phyloP scores from a whole-genome alignment of 2,113 vertebrate genomes.

The Phoxinus phoxinus region DNA sequence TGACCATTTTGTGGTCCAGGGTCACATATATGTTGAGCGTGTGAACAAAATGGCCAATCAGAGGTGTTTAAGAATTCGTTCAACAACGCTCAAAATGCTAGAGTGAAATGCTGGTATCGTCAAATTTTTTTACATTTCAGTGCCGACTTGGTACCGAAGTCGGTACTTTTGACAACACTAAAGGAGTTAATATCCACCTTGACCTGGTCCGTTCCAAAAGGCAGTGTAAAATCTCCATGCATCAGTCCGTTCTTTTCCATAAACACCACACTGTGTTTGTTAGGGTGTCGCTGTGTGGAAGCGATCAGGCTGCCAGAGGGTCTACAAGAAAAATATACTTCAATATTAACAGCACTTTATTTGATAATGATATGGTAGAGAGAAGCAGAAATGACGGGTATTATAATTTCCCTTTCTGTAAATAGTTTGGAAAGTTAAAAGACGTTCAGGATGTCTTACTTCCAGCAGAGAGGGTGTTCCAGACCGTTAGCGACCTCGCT shows the following conservation, averaged over 20 bases:
- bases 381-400: too few relatives aligned
- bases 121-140: too few relatives aligned
- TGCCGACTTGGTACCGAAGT: too few relatives aligned
- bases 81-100: too few relatives aligned
- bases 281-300: conserved; percentile 87
- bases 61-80: too few relatives aligned
- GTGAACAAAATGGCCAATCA: too few relatives aligned
- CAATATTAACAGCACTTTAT: neutral
- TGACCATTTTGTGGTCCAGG: too few relatives aligned
- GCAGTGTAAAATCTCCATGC: conserved; percentile 92
- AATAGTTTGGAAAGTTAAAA: neutral
- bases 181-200: conserved; percentile 73
- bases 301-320: conserved; percentile 92
- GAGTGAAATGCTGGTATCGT: too few relatives aligned
- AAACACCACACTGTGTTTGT: conserved; percentile 92
- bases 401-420: too few relatives aligned
- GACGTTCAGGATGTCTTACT: conserved; percentile 75
- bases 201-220: conserved; percentile 83
- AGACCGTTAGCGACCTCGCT: conserved; percentile 88
- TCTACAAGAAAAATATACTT: conserved; percentile 70
- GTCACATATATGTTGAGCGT: too few relatives aligned
- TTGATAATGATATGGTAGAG: too few relatives aligned
- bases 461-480: conserved; percentile 91
- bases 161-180: too few relatives aligned
- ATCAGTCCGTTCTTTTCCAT: conserved; percentile 97